These are phyloP conservation scores for Neodontobutis hainanensis DNA, from an alignment of 2,113 vertebrate genomes.

Conservation along the genomic window DNA sequence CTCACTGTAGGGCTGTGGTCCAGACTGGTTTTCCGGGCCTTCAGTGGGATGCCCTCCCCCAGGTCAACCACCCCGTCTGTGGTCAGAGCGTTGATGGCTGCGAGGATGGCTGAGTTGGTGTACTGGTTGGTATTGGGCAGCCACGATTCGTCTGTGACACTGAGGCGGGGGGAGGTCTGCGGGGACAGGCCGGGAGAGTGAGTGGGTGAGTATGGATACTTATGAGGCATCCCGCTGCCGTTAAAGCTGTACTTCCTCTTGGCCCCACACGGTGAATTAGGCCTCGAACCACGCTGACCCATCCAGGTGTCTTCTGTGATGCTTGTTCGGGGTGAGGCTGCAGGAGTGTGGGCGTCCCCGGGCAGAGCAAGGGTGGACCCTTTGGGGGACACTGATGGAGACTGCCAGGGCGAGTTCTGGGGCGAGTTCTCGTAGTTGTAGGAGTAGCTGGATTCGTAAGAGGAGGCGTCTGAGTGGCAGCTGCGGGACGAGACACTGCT, in stretches of 20 bases:
- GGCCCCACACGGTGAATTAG: constrained; percentile 89
- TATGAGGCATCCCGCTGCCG: constrained; percentile 64
- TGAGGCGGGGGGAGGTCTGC: constrained; percentile 88
- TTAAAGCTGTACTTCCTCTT: constrained; percentile 94
- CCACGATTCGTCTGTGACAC: constrained; percentile 91
- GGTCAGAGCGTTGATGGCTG: constrained; percentile 95
- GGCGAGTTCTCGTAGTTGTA: constrained; percentile 91
- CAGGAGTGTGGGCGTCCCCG: constrained; percentile 78
- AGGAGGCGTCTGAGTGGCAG: constrained; percentile 94
- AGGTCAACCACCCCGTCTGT: constrained; percentile 89
- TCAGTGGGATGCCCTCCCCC: constrained; percentile 89
- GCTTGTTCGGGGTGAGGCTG: constrained; percentile 83
- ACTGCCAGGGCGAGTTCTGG: constrained; percentile 97
- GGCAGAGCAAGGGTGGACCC: constrained; percentile 76
- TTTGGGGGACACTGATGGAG: constrained; percentile 93
- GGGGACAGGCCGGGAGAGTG: constrained; percentile 91
- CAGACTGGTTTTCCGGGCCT: constrained; percentile 87
- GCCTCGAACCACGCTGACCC: constrained; percentile 77
- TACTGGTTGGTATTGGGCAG: constrained; percentile 93
- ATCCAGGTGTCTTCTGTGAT: constrained; percentile 90
- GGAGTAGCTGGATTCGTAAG: constrained; percentile 93
- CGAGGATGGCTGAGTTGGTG: constrained; percentile 95
- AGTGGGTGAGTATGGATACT: constrained; percentile 85
- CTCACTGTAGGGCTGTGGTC: constrained; percentile 77
- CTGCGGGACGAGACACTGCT: constrained; percentile 97